Evolutionary conservation across 2,113 vertebrate genomes (phyloP).

Genomic region (Todiramphus saurophagus): DNA sequence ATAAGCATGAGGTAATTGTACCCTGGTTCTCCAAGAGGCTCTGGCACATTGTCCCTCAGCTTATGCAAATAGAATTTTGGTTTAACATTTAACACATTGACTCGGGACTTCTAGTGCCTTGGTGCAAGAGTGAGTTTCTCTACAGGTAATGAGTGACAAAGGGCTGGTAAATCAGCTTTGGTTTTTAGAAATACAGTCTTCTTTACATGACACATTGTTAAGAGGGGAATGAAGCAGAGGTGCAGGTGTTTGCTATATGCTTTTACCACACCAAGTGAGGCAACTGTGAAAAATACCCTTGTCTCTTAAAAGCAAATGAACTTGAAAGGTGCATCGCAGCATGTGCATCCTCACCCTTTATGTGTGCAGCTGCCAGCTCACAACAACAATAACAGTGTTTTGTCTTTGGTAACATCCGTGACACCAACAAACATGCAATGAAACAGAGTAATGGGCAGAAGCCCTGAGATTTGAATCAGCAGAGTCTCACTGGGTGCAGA

Average conservation of each 20-base stretch:
- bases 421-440: background rate
- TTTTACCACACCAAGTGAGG: background rate
- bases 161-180: background rate
- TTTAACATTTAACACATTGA: background rate
- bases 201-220: background rate
- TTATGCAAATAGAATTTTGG: background rate
- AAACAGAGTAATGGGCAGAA: background rate
- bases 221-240: background rate
- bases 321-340: background rate
- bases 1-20: background rate
- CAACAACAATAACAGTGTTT: background rate
- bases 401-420: conserved; percentile 10
- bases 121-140: background rate
- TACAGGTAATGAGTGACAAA: background rate
- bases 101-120: background rate
- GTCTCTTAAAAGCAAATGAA: background rate
- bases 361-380: conserved; percentile 21
- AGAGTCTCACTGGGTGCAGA: background rate
- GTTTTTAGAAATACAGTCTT: background rate
- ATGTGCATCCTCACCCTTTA: background rate
- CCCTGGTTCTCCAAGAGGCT: background rate
- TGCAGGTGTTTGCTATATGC: background rate
- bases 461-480: background rate
- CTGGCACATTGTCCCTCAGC: background rate
- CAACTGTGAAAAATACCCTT: background rate